Conservation (phyloP, 1,140 invertebrate species). For the Acromyrmex echinatior region DNA sequence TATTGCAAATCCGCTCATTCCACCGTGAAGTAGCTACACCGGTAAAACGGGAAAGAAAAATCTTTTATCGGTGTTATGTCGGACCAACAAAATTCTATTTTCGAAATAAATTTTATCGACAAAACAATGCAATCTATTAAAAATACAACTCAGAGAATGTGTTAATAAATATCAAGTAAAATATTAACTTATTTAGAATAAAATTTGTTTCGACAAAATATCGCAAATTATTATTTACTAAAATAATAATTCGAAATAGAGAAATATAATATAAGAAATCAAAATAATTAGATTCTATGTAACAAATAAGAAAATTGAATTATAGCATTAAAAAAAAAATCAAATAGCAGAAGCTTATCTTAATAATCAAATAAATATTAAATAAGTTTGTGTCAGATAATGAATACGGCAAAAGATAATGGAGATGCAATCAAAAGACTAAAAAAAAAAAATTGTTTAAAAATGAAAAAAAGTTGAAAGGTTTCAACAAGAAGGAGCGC, state of each 20-base stretch:
- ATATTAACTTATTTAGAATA: not conserved
- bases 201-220: not conserved
- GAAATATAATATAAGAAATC: not conserved
- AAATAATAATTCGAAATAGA: not conserved
- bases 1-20: constrained; percentile 78
- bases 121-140: constrained; percentile 29
- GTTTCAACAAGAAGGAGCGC: constrained; percentile 14
- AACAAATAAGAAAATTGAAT: constrained; percentile 22
- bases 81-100: constrained; percentile 41
- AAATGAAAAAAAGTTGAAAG: not conserved
- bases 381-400: not conserved
- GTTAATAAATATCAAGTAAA: not conserved
- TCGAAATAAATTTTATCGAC: constrained; percentile 47
- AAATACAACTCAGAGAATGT: not conserved
- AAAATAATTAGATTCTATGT: not conserved
- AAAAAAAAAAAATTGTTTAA: not conserved
- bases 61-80: constrained; percentile 41
- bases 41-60: constrained; percentile 42
- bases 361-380: constrained; percentile 17
- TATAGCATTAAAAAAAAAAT: not conserved
- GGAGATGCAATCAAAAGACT: not conserved
- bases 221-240: not conserved
- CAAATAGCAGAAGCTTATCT: constrained; percentile 13
- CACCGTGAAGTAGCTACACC: constrained; percentile 54
- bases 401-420: constrained; percentile 22